A percentile compares a stretch with the other conserved stretches of the same genome.
Evolutionary conservation across 2,888 invertebrate genomes (phyloP).

Genomic region (Euplagia quadripunctaria): DNA sequence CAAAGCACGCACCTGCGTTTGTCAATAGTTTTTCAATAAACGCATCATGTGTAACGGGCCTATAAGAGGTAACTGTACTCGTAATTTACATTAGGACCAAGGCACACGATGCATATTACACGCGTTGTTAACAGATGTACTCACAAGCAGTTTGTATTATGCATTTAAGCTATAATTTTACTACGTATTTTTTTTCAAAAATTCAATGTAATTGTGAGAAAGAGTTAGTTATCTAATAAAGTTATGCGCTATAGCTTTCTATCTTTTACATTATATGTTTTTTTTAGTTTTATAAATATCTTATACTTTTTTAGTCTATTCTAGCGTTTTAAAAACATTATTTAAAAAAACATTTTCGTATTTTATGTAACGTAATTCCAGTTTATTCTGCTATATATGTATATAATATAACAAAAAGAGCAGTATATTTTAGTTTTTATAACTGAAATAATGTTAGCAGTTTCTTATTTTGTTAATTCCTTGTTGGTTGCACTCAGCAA

Average conservation of each 20-base stretch:
- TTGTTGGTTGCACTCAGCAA: neutral
- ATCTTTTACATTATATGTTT: neutral
- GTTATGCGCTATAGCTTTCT: neutral
- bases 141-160: neutral
- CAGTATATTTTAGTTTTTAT: neutral
- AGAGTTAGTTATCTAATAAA: neutral
- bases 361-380: too few species aligned
- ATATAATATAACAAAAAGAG: neutral
- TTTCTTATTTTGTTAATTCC: neutral
- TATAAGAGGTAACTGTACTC: slow-evolving; percentile 7
- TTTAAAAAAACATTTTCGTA: too few species aligned
- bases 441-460: neutral
- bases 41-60: slow-evolving; percentile 11
- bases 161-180: neutral
- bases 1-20: slow-evolving; percentile 7
- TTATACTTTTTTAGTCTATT: neutral
- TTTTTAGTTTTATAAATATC: neutral
- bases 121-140: neutral
- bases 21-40: slow-evolving; percentile 16
- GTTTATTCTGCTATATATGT: too few species aligned
- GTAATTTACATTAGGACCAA: slow-evolving; percentile 9
- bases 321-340: neutral
- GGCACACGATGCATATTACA: neutral
- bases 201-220: neutral
- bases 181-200: neutral